Evolutionary conservation across 2,888 invertebrate genomes (phyloP), one percentile per base, ranked within the genome.

Genomic region (Caenorhabditis plicata): DNA sequence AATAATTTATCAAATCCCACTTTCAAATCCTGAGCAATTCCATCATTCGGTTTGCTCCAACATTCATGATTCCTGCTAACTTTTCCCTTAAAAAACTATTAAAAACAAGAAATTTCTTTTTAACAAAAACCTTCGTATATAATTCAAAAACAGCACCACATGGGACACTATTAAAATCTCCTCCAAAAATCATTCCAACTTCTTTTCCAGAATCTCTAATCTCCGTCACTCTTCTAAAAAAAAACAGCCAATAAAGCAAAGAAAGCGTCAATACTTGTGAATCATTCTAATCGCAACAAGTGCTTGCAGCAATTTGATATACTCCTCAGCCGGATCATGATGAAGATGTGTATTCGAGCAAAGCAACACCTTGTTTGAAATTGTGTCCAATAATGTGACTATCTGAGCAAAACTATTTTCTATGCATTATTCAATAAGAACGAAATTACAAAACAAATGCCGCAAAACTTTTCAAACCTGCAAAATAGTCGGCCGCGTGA

Each of bases 121-220:
- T 23, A 36, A 29, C 13, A 35, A 31, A 27, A 23, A 54, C 60
- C 33, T 87, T 85, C 0, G 88, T 89, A 82, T 90, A 87, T 46
- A 73, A 92, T 87, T 0, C 13, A 31, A 29, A 55, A 23, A 55
- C 58, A 2, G 90, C 91, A 81, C 88, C 88, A 45, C 88, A 87
- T 0, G 92, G 92, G 2, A 87, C 87, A 81, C 90, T 91, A 81
- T 95, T 95, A 76, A 94, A 92, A 82, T 95, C 95, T 0, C 95
- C 95, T 82, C 91, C 90, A 69, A 92, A 86, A 50, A 94, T 82
- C 1, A 91, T 77, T 1, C 39, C 42, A 44, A 48, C 20, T 1
- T 38, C 17, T 11, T 19, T 31, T 22, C n/a, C 8, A 42, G 15
- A 26, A 27, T 27, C 15, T 35, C 29, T 19, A 7, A 13, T 3